Evolutionary conservation across 1,140 invertebrate genomes (phyloP).

Genomic region (Brachionus koreanus): DNA sequence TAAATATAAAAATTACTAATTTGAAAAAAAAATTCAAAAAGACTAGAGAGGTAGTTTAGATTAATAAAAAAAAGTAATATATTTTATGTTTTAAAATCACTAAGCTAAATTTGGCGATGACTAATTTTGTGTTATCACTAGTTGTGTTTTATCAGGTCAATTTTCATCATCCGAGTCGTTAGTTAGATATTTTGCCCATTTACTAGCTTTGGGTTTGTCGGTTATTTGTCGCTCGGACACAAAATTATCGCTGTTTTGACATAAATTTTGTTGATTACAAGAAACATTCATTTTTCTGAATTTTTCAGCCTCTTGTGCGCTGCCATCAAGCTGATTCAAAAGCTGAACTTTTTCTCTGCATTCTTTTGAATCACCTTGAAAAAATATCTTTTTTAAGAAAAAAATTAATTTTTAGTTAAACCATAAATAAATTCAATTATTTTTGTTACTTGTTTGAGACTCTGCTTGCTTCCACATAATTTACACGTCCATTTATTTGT

Average conservation of each 20-base stretch:
- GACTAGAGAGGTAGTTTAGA: slow-evolving; percentile 14
- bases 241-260: neutral
- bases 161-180: slow-evolving; percentile 31
- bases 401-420: neutral
- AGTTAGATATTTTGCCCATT: slow-evolving; percentile 35
- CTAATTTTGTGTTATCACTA: slow-evolving; percentile 33
- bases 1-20: slow-evolving; percentile 13
- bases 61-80: slow-evolving; percentile 8
- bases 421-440: neutral
- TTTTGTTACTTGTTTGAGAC: neutral
- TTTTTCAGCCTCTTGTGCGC: neutral
- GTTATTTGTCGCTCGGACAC: neutral
- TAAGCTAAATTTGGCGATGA: neutral
- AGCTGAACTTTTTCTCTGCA: neutral
- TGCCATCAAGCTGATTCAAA: neutral
- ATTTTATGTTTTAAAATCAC: neutral
- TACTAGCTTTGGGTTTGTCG: neutral
- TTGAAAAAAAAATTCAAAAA: neutral
- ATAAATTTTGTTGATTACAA: neutral
- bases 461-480: slow-evolving; percentile 38
- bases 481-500: slow-evolving; percentile 42
- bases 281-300: neutral
- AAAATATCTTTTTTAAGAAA: slow-evolving; percentile 23
- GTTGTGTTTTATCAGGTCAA: neutral
- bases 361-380: slow-evolving; percentile 18